A percentile compares a stretch with the other conserved stretches of the same genome.
These are phyloP conservation scores for Panthera tigris DNA, from an alignment of 2,113 vertebrate genomes.

Conservation along the genomic window DNA sequence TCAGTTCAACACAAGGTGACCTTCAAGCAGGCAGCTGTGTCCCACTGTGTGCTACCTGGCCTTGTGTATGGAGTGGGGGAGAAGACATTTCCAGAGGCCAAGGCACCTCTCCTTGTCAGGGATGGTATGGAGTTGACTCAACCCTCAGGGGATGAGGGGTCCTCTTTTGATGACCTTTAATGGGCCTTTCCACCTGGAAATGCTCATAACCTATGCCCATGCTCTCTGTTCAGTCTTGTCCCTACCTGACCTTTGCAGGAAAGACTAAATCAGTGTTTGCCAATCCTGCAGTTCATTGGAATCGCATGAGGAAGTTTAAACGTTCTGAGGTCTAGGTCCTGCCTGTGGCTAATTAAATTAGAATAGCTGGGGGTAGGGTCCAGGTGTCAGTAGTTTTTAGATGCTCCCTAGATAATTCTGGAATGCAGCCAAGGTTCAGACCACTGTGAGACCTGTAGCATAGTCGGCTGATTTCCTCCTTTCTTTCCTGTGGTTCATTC, in stretches of 20 bases:
- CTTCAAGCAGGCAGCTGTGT: not conserved
- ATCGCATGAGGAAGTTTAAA: not conserved
- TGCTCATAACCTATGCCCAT: not conserved
- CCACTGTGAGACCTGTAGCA: not conserved
- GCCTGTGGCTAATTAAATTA: not conserved
- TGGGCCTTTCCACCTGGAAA: not conserved
- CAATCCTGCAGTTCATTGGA: not conserved
- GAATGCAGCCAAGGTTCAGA: not conserved
- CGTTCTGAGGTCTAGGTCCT: not conserved
- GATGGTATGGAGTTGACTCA: not conserved
- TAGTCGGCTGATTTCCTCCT: not conserved
- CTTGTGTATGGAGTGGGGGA: fast-evolving
- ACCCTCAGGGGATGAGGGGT: not conserved
- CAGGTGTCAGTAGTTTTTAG: not conserved
- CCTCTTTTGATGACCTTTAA: not conserved
- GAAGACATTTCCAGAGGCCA: not conserved
- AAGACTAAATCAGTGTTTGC: not conserved
- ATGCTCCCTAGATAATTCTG: not conserved
- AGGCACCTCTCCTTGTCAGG: not conserved
- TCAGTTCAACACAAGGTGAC: not conserved
- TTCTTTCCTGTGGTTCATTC: not conserved
- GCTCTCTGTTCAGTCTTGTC: not conserved
- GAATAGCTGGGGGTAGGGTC: not conserved
- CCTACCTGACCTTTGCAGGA: not conserved
- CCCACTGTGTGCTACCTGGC: not conserved